phyloP scores from a whole-genome alignment of 2,888 invertebrate species.

The Liopterus haemorrhoidalis region DNA sequence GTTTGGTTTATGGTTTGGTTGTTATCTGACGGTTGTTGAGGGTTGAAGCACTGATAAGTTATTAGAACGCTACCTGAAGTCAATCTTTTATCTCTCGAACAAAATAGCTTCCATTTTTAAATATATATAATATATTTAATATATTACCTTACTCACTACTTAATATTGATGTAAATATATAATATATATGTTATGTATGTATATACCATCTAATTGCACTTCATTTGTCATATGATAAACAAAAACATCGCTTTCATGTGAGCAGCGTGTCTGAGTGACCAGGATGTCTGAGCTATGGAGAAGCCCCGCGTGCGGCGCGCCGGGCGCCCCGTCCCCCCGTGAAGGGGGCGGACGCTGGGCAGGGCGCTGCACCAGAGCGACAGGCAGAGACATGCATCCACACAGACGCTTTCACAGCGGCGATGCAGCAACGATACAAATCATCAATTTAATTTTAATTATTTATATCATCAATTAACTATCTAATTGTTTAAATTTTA shows the following conservation, averaged over 20 bases:
- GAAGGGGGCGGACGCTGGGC: neutral
- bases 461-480: constrained; percentile 43
- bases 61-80: constrained; percentile 48
- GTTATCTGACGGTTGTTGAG: constrained; percentile 47
- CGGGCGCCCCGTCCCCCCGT: too few species aligned
- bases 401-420: neutral
- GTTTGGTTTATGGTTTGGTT: constrained; percentile 50
- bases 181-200: constrained; percentile 52
- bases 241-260: constrained; percentile 29
- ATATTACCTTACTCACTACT: constrained; percentile 48
- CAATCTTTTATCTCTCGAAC: constrained; percentile 64
- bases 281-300: too few species aligned
- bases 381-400: neutral
- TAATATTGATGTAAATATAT: constrained; percentile 54
- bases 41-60: constrained; percentile 43
- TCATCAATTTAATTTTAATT: constrained; percentile 22
- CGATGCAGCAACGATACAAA: constrained; percentile 22
- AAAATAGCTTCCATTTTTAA: constrained; percentile 52
- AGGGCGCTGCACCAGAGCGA: neutral
- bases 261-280: too few species aligned
- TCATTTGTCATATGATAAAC: constrained; percentile 50
- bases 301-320: too few species aligned
- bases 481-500: constrained; percentile 47
- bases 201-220: constrained; percentile 60
- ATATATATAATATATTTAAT: constrained; percentile 50